Conservation (phyloP, 1,140 invertebrate species). For the Rhopalosiphum padi region DNA sequence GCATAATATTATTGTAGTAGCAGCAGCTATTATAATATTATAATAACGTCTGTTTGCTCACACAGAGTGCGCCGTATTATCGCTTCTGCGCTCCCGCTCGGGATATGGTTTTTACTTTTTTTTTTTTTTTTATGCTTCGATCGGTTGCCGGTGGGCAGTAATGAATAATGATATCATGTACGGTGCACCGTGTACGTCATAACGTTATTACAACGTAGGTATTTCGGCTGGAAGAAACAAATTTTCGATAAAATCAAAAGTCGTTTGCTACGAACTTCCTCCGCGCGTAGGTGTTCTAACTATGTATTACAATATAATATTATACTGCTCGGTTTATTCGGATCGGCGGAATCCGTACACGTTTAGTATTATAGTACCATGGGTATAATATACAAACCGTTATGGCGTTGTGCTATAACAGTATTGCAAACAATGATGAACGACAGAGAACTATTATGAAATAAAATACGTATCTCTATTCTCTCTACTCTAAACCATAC, state of each 20-base stretch:
- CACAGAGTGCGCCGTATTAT: slow-evolving; percentile 1
- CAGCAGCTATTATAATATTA: background rate
- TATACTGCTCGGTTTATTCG: background rate
- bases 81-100: slow-evolving; percentile 4
- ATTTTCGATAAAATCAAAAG: background rate
- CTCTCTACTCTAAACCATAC: too few relatives aligned
- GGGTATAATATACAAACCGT: too few relatives aligned
- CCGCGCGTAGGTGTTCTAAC: background rate
- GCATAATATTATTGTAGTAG: background rate
- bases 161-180: background rate
- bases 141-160: background rate
- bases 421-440: too few relatives aligned
- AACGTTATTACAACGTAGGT: background rate
- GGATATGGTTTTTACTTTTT: background rate
- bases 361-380: background rate
- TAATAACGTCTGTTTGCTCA: background rate
- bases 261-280: background rate
- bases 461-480: too few relatives aligned
- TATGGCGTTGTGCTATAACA: too few relatives aligned
- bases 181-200: background rate
- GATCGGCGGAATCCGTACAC: background rate
- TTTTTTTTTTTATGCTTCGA: background rate
- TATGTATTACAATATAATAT: too few relatives aligned
- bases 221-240: background rate
- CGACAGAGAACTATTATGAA: too few relatives aligned